Evolutionary conservation across 2,113 vertebrate genomes (phyloP).

Genomic region (Mobula birostris): DNA sequence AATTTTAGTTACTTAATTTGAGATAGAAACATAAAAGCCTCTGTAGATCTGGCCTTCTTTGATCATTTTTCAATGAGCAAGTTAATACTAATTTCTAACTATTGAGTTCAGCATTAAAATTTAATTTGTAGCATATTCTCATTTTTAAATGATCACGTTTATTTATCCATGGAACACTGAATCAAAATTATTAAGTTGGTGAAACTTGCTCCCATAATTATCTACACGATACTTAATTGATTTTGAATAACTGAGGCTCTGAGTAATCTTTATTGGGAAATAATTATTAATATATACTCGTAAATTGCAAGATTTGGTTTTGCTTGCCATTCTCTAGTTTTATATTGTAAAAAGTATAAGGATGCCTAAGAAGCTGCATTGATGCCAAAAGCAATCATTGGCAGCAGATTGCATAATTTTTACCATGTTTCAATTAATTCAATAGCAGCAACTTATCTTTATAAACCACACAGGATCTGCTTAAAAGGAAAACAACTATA

Average conservation of each 20-base stretch:
- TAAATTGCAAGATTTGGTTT: not conserved
- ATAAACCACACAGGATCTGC: not conserved
- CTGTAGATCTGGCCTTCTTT: not conserved
- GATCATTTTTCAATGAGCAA: not conserved
- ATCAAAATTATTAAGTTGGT: not conserved
- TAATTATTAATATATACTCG: not conserved
- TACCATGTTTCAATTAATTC: not conserved
- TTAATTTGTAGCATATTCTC: too few relatives aligned
- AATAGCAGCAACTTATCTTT: conserved; percentile 9
- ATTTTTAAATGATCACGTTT: not conserved
- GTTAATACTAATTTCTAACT: not conserved
- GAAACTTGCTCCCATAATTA: not conserved
- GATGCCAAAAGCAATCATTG: not conserved
- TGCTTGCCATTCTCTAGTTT: not conserved
- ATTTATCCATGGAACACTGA: not conserved
- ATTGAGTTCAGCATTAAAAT: not conserved
- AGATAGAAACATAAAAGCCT: not conserved
- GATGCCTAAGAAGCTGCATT: not conserved
- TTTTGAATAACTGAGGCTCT: not conserved
- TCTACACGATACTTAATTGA: not conserved
- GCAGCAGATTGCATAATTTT: not conserved
- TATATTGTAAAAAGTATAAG: not conserved
- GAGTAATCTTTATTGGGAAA: not conserved
- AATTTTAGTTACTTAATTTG: not conserved
- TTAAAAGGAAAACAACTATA: not conserved